These are phyloP conservation scores for Pelvicachromis taeniatus DNA, from an alignment of 2,113 vertebrate genomes.

Conservation along the genomic window DNA sequence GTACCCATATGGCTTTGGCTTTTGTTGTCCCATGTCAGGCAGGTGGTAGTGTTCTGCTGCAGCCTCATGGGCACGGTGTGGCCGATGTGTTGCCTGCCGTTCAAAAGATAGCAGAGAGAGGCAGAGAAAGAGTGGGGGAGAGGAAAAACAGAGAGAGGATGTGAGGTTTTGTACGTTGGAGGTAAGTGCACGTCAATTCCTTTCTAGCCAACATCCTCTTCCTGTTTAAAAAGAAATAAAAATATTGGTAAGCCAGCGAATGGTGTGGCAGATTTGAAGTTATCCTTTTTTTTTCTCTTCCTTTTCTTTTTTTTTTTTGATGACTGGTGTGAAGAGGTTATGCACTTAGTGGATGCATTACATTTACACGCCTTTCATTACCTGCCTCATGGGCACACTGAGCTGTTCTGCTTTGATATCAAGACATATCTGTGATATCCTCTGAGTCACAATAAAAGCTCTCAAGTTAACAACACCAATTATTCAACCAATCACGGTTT, in stretches of 20 bases:
- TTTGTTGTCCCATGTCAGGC: conserved; percentile 75
- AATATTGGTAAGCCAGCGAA: conserved; percentile 46
- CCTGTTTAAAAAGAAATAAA: conserved; percentile 21
- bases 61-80: conserved; percentile 66
- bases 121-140: conserved; percentile 44
- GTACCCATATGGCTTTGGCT: conserved; percentile 67
- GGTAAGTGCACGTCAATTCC: conserved; percentile 71
- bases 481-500: conserved; percentile 46
- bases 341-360: conserved; percentile 46
- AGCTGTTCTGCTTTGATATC: conserved; percentile 30
- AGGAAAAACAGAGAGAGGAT: conserved; percentile 53
- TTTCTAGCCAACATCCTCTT: conserved; percentile 52
- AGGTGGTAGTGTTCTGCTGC: conserved; percentile 73
- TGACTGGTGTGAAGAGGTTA: conserved; percentile 44
- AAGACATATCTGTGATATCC: conserved; percentile 1
- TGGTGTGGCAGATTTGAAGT: conserved; percentile 43
- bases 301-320: conserved; percentile 12
- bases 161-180: conserved; percentile 70
- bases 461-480: background rate
- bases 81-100: conserved; percentile 70
- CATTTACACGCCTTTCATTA: conserved; percentile 32
- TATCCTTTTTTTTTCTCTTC: background rate
- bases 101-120: conserved; percentile 72
- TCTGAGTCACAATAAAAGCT: background rate
- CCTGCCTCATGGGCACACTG: conserved; percentile 19